phyloP scores from a whole-genome alignment of 1,140 invertebrate species.

The Drosophila cardini region DNA sequence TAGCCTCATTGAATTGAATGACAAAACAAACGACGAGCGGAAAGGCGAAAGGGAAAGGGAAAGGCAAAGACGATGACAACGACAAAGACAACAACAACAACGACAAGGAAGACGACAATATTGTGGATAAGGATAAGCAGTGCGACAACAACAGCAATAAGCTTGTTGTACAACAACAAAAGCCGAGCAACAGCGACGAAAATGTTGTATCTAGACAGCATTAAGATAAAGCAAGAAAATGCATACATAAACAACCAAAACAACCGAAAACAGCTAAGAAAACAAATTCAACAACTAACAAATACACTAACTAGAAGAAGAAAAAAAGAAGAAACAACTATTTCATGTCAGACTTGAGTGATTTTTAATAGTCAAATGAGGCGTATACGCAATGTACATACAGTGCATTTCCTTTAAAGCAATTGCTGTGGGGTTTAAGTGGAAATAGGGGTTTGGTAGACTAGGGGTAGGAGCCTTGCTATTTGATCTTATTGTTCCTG shows the following conservation, averaged over 20 bases:
- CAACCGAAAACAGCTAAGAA: neutral
- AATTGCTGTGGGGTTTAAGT: neutral
- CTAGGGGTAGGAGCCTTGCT: neutral
- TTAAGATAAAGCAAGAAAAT: conserved; percentile 80
- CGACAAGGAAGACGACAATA: conserved; percentile 54
- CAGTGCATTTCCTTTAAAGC: conserved; percentile 18
- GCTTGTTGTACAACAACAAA: conserved; percentile 51
- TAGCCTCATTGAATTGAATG: conserved; percentile 84
- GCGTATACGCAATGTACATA: conserved; percentile 19
- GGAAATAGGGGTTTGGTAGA: no score
- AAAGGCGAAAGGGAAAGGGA: conserved; percentile 36
- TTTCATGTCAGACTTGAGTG: conserved; percentile 10
- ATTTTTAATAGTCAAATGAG: neutral
- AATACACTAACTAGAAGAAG: conserved; percentile 33
- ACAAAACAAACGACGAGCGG: conserved; percentile 80
- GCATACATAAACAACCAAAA: conserved; percentile 69
- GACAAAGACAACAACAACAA: conserved; percentile 33
- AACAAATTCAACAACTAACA: conserved; percentile 17
- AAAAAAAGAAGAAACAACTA: neutral
- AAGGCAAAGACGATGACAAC: conserved; percentile 47
- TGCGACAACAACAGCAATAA: conserved; percentile 57
- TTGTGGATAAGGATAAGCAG: conserved; percentile 81
- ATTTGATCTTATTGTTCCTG: conserved; percentile 1
- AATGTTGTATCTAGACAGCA: conserved; percentile 79
- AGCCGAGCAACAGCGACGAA: conserved; percentile 57